These are phyloP conservation scores for Nemapogon koenigi DNA, from an alignment of 2,888 invertebrate species.

Conservation along the genomic window DNA sequence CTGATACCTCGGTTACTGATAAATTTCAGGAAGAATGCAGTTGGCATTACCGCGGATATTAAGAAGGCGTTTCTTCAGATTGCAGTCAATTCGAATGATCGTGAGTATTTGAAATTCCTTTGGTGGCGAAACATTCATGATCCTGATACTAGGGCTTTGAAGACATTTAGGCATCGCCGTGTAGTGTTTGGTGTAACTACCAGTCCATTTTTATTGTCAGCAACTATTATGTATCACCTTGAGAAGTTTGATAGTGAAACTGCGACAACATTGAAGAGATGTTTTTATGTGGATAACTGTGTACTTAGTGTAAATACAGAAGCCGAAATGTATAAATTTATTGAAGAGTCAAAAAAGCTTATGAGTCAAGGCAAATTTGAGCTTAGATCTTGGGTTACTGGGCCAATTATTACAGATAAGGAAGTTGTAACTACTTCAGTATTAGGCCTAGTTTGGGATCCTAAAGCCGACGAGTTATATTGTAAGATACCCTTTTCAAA, in stretches of 20 bases:
- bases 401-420: too few species aligned
- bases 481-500: not conserved
- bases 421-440: too few species aligned
- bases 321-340: slow-evolving; percentile 12
- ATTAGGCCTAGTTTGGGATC: too few species aligned
- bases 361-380: slow-evolving; percentile 15
- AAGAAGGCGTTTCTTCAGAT: slow-evolving; percentile 24
- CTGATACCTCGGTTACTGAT: slow-evolving; percentile 16
- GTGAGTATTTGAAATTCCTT: slow-evolving; percentile 22
- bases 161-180: slow-evolving; percentile 8
- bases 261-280: slow-evolving; percentile 9
- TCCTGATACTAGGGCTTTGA: not conserved
- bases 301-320: slow-evolving; percentile 13
- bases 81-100: slow-evolving; percentile 17
- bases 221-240: slow-evolving; percentile 9
- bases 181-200: slow-evolving; percentile 12
- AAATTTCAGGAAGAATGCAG: slow-evolving; percentile 15
- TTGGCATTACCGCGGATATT: slow-evolving; percentile 21
- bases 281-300: slow-evolving; percentile 16
- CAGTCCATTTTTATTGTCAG: slow-evolving; percentile 11
- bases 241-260: slow-evolving; percentile 3
- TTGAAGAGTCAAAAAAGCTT: slow-evolving; percentile 11
- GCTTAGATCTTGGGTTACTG: slow-evolving; percentile 13
- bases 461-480: slow-evolving; percentile 7
- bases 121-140: slow-evolving; percentile 14